These are phyloP conservation scores for Tetanocera ferruginea DNA, from an alignment of 2,888 invertebrate genomes.

Conservation along the genomic window DNA sequence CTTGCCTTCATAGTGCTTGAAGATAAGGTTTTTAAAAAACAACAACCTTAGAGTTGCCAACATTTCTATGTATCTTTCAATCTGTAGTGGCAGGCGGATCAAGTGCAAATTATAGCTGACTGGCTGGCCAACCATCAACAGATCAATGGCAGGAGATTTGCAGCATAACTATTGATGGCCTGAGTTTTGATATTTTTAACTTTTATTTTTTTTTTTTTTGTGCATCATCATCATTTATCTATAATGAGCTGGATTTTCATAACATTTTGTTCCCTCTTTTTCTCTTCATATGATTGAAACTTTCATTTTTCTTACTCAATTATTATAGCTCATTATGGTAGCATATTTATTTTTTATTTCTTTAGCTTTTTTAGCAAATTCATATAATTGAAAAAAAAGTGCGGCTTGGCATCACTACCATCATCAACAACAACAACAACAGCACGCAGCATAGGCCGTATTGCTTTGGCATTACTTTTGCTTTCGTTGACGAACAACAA, in stretches of 20 bases:
- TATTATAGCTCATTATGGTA: conserved; percentile 21
- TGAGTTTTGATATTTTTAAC: neutral
- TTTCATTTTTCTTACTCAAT: conserved; percentile 29
- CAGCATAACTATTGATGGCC: neutral
- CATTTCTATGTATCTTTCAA: neutral
- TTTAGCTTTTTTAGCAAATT: neutral
- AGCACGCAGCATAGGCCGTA: neutral
- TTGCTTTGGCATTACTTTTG: neutral
- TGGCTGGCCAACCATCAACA: neutral
- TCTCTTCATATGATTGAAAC: conserved; percentile 8
- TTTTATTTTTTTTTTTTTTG: neutral
- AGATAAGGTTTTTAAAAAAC: neutral
- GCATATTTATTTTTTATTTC: neutral
- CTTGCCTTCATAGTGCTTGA: conserved; percentile 12
- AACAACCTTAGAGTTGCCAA: neutral
- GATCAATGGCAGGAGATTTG: neutral
- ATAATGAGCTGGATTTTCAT: neutral
- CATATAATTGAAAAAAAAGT: neutral
- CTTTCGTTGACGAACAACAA: neutral
- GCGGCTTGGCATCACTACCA: neutral
- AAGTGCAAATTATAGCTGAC: neutral
- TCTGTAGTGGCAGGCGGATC: neutral
- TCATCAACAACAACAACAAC: neutral
- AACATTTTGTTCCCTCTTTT: neutral
- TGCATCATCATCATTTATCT: neutral